Evolutionary conservation across 2,888 invertebrate genomes (phyloP).

Genomic region (Mesorhabditis sp.): DNA sequence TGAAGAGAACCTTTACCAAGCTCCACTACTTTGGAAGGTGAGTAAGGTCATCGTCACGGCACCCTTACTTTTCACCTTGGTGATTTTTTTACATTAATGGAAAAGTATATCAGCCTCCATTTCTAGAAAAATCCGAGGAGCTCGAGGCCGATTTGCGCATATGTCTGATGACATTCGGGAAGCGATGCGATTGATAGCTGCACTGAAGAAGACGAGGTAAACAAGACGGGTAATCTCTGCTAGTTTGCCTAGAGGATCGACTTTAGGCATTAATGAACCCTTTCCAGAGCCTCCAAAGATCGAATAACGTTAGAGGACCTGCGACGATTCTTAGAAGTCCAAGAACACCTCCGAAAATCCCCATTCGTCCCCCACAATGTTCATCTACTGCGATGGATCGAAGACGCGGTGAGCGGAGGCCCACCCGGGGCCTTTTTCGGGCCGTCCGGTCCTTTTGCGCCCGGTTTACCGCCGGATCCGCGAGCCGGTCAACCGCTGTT

Average conservation of each 20-base stretch:
- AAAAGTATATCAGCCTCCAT: neutral
- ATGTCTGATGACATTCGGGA: slow-evolving; percentile 58
- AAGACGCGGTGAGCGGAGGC: slow-evolving; percentile 47
- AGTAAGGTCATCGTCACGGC: slow-evolving; percentile 13
- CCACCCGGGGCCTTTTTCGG: slow-evolving; percentile 12
- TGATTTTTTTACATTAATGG: neutral
- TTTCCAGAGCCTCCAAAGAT: slow-evolving; percentile 50
- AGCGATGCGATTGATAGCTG: slow-evolving; percentile 57
- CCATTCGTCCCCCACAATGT: slow-evolving; percentile 58
- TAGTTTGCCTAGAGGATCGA: neutral
- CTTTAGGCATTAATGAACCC: neutral
- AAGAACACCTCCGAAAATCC: slow-evolving; percentile 52
- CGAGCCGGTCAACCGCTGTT: too few relatives aligned
- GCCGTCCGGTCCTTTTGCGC: too few relatives aligned
- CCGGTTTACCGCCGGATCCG: too few relatives aligned
- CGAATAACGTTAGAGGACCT: slow-evolving; percentile 58
- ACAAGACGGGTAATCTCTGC: neutral
- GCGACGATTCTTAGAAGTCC: slow-evolving; percentile 56
- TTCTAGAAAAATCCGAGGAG: slow-evolving; percentile 43
- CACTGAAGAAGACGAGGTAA: slow-evolving; percentile 54
- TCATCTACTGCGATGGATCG: slow-evolving; percentile 57
- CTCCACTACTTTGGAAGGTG: slow-evolving; percentile 57
- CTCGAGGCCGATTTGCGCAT: slow-evolving; percentile 52
- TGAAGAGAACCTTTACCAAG: slow-evolving; percentile 58
- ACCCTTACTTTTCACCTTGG: too few relatives aligned